These are phyloP conservation scores for Spodoptera frugiperda DNA, from an alignment of 1,140 invertebrate genomes.

Conservation along the genomic window DNA sequence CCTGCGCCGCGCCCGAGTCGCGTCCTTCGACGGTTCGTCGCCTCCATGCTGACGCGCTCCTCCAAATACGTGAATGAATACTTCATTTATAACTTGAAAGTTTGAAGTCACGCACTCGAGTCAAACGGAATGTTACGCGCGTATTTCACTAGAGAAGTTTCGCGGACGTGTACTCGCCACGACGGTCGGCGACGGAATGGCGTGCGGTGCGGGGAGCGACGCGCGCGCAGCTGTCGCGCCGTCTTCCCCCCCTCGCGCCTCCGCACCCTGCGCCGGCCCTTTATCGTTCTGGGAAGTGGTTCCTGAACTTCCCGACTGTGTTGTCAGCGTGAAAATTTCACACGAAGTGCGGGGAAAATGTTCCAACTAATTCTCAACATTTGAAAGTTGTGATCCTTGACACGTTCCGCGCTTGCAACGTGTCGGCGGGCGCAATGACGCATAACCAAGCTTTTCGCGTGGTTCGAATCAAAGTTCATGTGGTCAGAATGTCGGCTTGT, in stretches of 20 bases:
- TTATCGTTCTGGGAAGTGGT: constrained; percentile 86
- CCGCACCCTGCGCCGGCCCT: constrained; percentile 68
- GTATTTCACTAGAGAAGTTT: constrained; percentile 54
- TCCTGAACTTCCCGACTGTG: constrained; percentile 83
- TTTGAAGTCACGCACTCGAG: constrained; percentile 70
- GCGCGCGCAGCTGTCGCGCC: constrained; percentile 78
- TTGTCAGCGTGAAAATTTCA: constrained; percentile 66
- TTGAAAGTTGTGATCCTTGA: constrained; percentile 81
- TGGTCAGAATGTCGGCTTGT: constrained; percentile 46
- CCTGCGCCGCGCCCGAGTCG: constrained; percentile 63
- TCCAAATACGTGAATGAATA: constrained; percentile 45
- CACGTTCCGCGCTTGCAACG: constrained; percentile 62
- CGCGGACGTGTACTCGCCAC: constrained; percentile 57
- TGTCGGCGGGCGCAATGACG: constrained; percentile 66
- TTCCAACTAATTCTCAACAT: constrained; percentile 39
- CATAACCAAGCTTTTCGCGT: constrained; percentile 69
- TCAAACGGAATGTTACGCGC: constrained; percentile 64
- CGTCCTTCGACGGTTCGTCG: constrained; percentile 49
- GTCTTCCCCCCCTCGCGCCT: constrained; percentile 57
- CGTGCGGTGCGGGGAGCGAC: constrained; percentile 71
- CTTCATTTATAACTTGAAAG: constrained; percentile 60
- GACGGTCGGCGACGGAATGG: constrained; percentile 70
- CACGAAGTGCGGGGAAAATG: constrained; percentile 66
- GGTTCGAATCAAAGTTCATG: constrained; percentile 54
- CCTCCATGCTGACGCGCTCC: constrained; percentile 40